Evolutionary conservation across 2,888 invertebrate species (phyloP), one percentile per base, ranked within the genome.

Genomic region (Orchesella flavescens): DNA sequence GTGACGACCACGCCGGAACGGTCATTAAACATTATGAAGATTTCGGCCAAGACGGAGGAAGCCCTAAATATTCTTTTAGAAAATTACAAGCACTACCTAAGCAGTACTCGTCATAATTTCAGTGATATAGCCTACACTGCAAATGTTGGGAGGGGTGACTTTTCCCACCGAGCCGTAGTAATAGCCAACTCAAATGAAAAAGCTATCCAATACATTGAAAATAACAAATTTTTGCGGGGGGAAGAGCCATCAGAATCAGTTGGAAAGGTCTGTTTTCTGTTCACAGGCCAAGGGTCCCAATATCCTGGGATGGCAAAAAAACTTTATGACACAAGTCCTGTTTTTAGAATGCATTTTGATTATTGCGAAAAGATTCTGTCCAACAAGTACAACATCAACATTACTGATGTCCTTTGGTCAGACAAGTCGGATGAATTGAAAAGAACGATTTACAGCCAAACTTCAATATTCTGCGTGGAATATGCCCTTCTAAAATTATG

Each of bases 391-490:
- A 53, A 53, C 34, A 34, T 34, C 7, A 7, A 34, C 34, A 34
- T 34, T 34, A 2, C 34, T 34, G 24, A 10, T 1, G 12, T 19
- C 43, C 5, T 49, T 83, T 15, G 53, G 61, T 3, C 34, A 4
- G 7, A 34, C 7, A 34, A 34, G 3, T 7, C 34, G 7, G 34
- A 34, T 34, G 34, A 34, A 7, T 2, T 34, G 2, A 34, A 7
- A 2, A 61, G 66, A 34, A 83, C 83, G 12, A 63, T 71, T 34
- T 71, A 76, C 55, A 73, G 78, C 46, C 84, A 84, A 55, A 72
- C 84, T n/a, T 46, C 84, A n/a, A 84, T 84, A 21, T 83, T 83
- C 46, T 77, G 77, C 34, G 72, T 83, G 34, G 71, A 83, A 53
- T 77, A 72, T 77, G 34, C 34, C 2, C 34, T 34, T 34, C 34